Base-by-base conservation (phyloP, 2,113 vertebrate species). In the Forbesichthys agassizii region DNA sequence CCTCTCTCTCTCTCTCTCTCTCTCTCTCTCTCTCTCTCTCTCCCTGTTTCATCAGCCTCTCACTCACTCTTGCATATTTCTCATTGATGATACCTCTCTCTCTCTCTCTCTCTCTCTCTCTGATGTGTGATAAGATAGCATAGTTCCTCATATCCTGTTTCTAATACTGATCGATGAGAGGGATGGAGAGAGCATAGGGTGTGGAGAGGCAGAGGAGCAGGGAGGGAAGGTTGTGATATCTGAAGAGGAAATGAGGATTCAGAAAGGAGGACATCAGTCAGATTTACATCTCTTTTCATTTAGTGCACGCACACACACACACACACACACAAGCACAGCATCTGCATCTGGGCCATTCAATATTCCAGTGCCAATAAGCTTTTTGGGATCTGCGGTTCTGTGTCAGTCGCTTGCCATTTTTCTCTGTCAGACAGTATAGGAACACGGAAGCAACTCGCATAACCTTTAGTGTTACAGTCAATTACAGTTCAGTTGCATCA, bases 151-250 rank as follows among this genome's bases (percentile, higher is more conserved):
- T 91, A 90, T 90, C 88, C 88, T 87, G 88, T 90, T 89, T 88
- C 86, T 91, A 91, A 89, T 91, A 88, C 90, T 86, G 88, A 91
- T 91, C 88, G 87, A 90, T 91, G 89, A 77, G 83, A 84, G 83
- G 83, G 73, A 84, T 71, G 78, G 66, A 77, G 79, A 81, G 80
- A 74, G 79, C 77, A 66, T 47, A 75, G 81, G 42, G 69, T 59
- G 49, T 3, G 16, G 42, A 14, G 36, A 6, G 62, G n/a, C 6
- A 11, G 48, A 1, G 14, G 18, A 46, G 3, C 59, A 64, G 70
- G 54, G 74, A 69, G 70, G 64, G 71, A 75, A 77, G 77, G 78
- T 76, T 70, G 78, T 78, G 85, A 86, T 87, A 91, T 89, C 87
- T 84, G 81, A 86, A 79, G 77, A 90, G 90, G 90, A 91, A 91